Evolutionary conservation across 2,797 vertebrate species (phyloP).

Genomic region (Tadarida brasiliensis): DNA sequence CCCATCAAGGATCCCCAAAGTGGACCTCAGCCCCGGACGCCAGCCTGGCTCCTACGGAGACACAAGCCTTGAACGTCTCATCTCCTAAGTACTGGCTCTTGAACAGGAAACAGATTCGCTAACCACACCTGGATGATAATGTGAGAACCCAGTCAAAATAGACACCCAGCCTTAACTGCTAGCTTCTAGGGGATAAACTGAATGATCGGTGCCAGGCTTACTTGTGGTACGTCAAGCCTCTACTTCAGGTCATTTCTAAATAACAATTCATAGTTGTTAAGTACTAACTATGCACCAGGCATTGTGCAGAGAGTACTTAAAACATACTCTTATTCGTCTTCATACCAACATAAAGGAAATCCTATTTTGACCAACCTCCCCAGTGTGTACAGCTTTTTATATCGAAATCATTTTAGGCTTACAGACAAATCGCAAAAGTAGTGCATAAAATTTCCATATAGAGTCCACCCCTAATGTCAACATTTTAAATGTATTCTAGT

Average conservation of each 20-base stretch:
- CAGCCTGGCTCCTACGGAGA: slow-evolving; percentile 1
- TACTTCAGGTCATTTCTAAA: slow-evolving; percentile 10
- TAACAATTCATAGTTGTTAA: background rate
- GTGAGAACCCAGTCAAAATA: background rate
- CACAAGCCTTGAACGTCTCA: background rate
- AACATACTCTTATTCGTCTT: background rate
- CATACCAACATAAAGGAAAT: background rate
- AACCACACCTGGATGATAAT: background rate
- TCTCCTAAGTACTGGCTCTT: background rate
- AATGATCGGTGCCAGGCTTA: background rate
- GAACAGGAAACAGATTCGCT: background rate
- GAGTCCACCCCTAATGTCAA: background rate
- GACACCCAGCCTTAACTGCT: background rate
- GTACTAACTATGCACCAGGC: background rate
- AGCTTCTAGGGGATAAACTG: background rate
- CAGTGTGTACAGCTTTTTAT: background rate
- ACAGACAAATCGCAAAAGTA: slow-evolving; percentile 5
- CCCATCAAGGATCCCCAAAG: background rate
- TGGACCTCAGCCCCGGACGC: background rate
- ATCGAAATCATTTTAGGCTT: background rate
- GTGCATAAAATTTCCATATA: background rate
- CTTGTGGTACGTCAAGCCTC: background rate
- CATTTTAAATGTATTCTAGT: background rate
- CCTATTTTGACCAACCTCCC: background rate
- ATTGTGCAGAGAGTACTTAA: background rate